A percentile compares a stretch with the other conserved stretches of the same genome.
Conservation (phyloP, 2,113 vertebrate genomes). For the Lycocorax pyrrhopterus region DNA sequence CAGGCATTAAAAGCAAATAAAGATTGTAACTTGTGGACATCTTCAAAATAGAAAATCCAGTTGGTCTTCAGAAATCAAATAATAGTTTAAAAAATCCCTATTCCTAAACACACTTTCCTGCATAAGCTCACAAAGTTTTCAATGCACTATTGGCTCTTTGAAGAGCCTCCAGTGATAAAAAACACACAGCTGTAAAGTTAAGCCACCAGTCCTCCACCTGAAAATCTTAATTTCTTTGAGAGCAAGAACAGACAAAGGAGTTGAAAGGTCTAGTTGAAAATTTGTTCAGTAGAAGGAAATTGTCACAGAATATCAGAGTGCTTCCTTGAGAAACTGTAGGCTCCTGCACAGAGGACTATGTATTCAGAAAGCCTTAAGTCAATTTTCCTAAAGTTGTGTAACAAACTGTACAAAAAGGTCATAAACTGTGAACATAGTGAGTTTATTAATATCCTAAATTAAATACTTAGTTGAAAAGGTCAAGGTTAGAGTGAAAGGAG, state of each 20-base stretch:
- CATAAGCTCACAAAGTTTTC: background rate
- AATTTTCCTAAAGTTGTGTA: background rate
- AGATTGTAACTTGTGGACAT: background rate
- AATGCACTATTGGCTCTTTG: background rate
- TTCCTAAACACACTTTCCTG: background rate
- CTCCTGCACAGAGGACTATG: background rate
- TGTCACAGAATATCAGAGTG: background rate
- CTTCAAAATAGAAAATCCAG: background rate
- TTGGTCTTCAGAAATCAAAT: background rate
- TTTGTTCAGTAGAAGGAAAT: background rate
- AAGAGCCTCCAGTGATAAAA: background rate
- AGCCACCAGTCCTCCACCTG: background rate
- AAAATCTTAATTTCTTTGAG: background rate
- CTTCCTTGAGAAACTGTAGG: background rate
- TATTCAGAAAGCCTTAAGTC: background rate
- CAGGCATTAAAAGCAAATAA: background rate
- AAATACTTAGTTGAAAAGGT: background rate
- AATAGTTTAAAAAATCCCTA: background rate
- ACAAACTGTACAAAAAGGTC: background rate
- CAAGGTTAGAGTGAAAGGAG: background rate
- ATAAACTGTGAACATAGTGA: background rate
- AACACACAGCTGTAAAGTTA: background rate
- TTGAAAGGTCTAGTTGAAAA: background rate
- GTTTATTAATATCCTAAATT: background rate
- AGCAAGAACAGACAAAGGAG: background rate